phyloP scores from a whole-genome alignment of 1,140 invertebrate species.

The Drosophila busckii region DNA sequence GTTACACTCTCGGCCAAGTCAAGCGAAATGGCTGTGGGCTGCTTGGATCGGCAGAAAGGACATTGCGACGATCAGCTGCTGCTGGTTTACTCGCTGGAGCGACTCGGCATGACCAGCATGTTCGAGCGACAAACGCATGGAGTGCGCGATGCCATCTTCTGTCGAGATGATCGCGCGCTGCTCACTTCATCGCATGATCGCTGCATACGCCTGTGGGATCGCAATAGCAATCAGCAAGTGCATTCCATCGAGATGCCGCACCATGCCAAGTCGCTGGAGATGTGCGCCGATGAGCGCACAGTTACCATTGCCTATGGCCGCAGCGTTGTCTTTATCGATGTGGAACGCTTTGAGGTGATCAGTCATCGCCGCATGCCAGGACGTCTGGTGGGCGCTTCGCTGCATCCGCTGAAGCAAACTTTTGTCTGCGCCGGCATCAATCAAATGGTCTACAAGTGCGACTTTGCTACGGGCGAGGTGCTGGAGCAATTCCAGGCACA shows the following conservation, averaged over 20 bases:
- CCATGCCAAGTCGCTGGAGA: slow-evolving; percentile 92
- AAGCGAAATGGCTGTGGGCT: slow-evolving; percentile 58
- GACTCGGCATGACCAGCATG: slow-evolving; percentile 82
- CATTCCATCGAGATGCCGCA: slow-evolving; percentile 90
- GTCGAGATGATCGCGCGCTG: slow-evolving; percentile 87
- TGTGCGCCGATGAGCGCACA: slow-evolving; percentile 88
- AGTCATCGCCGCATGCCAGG: slow-evolving; percentile 90
- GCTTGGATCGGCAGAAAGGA: slow-evolving; percentile 5
- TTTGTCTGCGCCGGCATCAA: slow-evolving; percentile 97
- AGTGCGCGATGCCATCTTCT: slow-evolving; percentile 81
- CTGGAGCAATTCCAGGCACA: slow-evolving; percentile 96
- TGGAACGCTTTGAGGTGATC: slow-evolving; percentile 87
- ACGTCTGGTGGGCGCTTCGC: slow-evolving; percentile 92
- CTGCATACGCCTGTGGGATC: slow-evolving; percentile 91
- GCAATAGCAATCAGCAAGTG: slow-evolving; percentile 85
- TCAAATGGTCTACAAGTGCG: slow-evolving; percentile 97
- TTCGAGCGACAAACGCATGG: slow-evolving; percentile 11
- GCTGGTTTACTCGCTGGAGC: slow-evolving; percentile 91
- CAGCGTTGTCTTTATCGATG: slow-evolving; percentile 87
- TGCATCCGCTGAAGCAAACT: slow-evolving; percentile 91
- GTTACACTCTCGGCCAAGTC: slow-evolving; percentile 92
- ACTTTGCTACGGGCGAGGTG: slow-evolving; percentile 87
- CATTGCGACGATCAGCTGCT: slow-evolving; percentile 87
- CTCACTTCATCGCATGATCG: slow-evolving; percentile 95
- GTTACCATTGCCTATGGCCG: slow-evolving; percentile 90